Conservation (phyloP, 1,140 invertebrate species). For the Euborellia annulipes region DNA sequence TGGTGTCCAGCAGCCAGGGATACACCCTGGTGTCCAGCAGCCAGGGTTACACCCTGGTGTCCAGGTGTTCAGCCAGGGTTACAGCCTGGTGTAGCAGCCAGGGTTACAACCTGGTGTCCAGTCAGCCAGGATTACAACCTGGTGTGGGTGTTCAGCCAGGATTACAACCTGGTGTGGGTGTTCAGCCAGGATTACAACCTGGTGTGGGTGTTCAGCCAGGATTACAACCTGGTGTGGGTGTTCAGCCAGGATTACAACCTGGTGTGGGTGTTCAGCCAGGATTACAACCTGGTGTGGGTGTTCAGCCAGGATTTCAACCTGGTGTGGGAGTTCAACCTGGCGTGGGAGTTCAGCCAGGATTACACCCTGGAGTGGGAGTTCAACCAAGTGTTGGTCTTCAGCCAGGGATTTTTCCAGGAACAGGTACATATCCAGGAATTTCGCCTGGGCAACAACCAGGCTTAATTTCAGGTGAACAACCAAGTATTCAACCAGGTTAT, state of each 20-base stretch:
- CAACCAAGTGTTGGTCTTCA: too few species aligned
- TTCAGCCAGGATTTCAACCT: too few species aligned
- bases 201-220: conserved; percentile 6
- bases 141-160: background rate
- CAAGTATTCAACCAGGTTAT: too few species aligned
- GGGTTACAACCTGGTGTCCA: background rate
- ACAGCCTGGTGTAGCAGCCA: conserved; percentile 6
- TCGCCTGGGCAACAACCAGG: background rate
- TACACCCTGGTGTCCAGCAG: background rate
- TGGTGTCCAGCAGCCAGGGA: background rate
- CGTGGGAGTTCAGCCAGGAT: too few species aligned
- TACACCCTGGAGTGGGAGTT: background rate
- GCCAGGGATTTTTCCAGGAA: too few species aligned
- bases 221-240: conserved; percentile 4
- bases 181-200: conserved; percentile 10
- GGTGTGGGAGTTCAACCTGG: too few species aligned
- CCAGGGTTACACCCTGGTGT: conserved; percentile 5
- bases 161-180: conserved; percentile 6
- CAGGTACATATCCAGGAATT: background rate
- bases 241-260: background rate
- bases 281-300: too few species aligned
- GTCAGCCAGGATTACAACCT: too few species aligned
- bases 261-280: background rate
- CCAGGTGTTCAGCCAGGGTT: conserved; percentile 13
- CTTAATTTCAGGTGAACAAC: too few species aligned